Conservation (phyloP, 2,888 invertebrate genomes). For the Palloptera scutellata region DNA sequence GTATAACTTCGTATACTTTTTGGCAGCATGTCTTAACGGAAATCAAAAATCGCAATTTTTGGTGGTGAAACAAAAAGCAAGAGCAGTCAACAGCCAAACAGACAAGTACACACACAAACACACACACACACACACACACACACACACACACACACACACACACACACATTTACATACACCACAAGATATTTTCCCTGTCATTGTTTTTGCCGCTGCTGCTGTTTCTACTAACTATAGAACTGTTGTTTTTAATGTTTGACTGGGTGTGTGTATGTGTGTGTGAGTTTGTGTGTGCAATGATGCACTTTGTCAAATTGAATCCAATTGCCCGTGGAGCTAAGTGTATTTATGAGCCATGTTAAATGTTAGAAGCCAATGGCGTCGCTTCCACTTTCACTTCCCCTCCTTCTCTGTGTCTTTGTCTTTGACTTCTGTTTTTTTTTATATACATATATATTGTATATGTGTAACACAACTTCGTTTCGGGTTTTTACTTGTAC, state of each 20-base stretch:
- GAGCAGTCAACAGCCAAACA: background rate
- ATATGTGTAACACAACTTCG: background rate
- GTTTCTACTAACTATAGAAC: background rate
- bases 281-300: conserved; percentile 32
- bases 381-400: conserved; percentile 35
- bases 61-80: background rate
- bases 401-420: background rate
- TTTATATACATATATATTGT: too few relatives aligned
- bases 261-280: conserved; percentile 19
- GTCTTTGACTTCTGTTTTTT: too few relatives aligned
- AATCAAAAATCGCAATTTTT: background rate
- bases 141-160: background rate
- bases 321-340: conserved; percentile 53
- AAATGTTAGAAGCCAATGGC: conserved; percentile 51
- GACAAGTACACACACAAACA: too few relatives aligned
- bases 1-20: too few relatives aligned
- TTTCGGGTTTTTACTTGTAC: background rate
- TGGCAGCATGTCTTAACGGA: too few relatives aligned
- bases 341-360: conserved; percentile 52
- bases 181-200: background rate
- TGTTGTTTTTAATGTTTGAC: background rate
- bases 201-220: background rate
- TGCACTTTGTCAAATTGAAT: conserved; percentile 60
- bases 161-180: background rate
- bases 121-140: background rate